phyloP scores from a whole-genome alignment of 30 jellyfish, hydroid and myxozoan species.

The Turritopsis rubra region DNA sequence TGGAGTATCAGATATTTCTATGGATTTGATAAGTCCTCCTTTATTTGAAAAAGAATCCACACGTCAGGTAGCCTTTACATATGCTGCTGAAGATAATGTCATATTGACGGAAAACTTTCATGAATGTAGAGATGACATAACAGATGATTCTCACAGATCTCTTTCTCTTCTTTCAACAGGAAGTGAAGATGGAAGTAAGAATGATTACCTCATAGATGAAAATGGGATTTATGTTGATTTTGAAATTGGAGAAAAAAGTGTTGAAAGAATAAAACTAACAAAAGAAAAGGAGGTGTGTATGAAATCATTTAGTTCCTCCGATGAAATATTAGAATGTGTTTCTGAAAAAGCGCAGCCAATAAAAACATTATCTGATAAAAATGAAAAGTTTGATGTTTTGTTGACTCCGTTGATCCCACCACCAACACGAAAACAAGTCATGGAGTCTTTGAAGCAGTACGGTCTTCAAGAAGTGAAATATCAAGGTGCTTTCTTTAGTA shows the following conservation, averaged over 20 bases:
- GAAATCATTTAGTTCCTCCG: neutral
- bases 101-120: neutral
- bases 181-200: neutral
- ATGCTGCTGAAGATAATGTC: neutral
- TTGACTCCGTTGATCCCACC: conserved; percentile 29
- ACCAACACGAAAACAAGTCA: conserved; percentile 34
- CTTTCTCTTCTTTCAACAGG: neutral
- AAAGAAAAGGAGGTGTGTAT: neutral
- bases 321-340: neutral
- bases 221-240: neutral
- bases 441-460: conserved; percentile 28
- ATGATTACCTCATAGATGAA: neutral
- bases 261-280: neutral
- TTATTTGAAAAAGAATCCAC: neutral
- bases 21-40: neutral
- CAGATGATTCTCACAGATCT: neutral
- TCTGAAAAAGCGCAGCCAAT: neutral
- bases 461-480: conserved; percentile 57
- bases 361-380: neutral
- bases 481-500: conserved; percentile 56
- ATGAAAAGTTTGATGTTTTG: neutral
- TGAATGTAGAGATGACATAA: neutral
- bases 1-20: neutral
- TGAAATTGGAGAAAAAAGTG: neutral
- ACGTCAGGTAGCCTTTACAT: neutral